These are phyloP conservation scores for Acronicta leporina DNA, from an alignment of 2,888 invertebrate genomes.

Conservation along the genomic window DNA sequence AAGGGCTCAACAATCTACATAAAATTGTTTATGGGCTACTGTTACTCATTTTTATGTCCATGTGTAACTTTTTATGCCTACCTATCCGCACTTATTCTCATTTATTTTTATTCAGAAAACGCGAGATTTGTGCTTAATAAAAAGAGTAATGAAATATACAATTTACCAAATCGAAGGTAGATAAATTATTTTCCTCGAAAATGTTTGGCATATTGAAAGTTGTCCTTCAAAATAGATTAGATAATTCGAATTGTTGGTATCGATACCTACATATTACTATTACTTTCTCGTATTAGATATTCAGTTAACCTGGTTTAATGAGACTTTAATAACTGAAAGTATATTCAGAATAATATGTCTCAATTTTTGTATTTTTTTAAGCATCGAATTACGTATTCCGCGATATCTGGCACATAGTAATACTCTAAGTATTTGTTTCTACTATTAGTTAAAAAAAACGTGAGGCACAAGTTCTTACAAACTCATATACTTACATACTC, in stretches of 20 bases:
- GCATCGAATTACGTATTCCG: too few species aligned
- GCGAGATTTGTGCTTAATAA: slow-evolving; percentile 34
- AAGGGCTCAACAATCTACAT: slow-evolving; percentile 55
- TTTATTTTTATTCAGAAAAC: slow-evolving; percentile 47
- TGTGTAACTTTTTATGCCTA: slow-evolving; percentile 53
- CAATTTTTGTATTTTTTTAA: too few species aligned
- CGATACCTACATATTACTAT: not conserved
- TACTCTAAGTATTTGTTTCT: too few species aligned
- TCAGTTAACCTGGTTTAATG: too few species aligned
- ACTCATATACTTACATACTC: too few species aligned
- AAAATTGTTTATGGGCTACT: slow-evolving; percentile 54
- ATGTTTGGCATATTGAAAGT: not conserved
- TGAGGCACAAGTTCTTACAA: too few species aligned
- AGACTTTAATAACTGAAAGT: too few species aligned
- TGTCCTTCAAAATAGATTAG: not conserved
- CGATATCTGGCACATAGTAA: too few species aligned
- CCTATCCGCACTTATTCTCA: slow-evolving; percentile 48
- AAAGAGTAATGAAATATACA: slow-evolving; percentile 8
- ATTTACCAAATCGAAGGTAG: not conserved
- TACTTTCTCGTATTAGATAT: too few species aligned
- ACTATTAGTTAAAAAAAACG: too few species aligned
- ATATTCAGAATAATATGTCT: too few species aligned
- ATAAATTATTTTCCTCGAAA: slow-evolving; percentile 3
- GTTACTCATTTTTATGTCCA: slow-evolving; percentile 56
- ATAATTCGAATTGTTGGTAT: not conserved